Percentiles rank a stretch among this genome's conserved stretches.
Conservation (phyloP, 2,797 vertebrate species). For the Florisuga fusca region DNA sequence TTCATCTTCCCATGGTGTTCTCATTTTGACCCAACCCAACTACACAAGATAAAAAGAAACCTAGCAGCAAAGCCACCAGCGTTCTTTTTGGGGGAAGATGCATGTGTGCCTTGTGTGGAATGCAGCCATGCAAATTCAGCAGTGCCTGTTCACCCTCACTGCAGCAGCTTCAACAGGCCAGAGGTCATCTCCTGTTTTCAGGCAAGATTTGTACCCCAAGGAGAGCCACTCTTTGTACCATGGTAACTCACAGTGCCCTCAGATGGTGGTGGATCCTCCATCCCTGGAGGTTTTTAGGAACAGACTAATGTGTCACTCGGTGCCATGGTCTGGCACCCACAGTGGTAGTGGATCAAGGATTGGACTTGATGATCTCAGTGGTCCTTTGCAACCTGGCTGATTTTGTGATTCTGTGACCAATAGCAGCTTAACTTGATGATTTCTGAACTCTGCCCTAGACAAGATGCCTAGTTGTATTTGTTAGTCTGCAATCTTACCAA, state of each 20-base stretch:
- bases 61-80: background rate
- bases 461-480: background rate
- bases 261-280: background rate
- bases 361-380: no score
- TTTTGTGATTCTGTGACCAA: background rate
- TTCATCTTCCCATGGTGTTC: background rate
- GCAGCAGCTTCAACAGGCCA: background rate
- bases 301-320: no score
- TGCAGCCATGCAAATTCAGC: background rate
- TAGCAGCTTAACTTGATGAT: background rate
- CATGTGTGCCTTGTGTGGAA: rapidly evolving
- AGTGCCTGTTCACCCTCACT: background rate
- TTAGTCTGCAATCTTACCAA: background rate
- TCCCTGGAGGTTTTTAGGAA: no score
- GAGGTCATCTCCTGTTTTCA: background rate
- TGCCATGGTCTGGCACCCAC: no score
- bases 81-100: background rate
- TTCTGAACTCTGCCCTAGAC: background rate
- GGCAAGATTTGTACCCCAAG: background rate
- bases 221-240: background rate
- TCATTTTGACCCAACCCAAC: background rate
- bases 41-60: background rate
- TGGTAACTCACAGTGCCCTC: background rate
- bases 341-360: no score
- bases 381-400: no score